These are phyloP conservation scores for Oryzias woworae DNA, from an alignment of 2,113 vertebrate species.

Conservation along the genomic window DNA sequence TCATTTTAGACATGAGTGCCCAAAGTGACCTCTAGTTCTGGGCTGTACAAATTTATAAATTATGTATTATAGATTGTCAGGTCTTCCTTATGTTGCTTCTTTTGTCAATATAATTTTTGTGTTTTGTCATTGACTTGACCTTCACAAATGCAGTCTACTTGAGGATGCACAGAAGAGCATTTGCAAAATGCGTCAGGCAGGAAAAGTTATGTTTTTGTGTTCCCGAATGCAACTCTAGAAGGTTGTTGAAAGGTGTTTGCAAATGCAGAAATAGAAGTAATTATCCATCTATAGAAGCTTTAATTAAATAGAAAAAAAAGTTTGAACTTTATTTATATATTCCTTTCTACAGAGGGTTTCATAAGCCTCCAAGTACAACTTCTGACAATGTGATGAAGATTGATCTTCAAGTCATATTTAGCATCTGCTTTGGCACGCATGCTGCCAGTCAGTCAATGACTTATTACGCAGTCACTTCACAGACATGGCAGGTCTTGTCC, in stretches of 20 bases:
- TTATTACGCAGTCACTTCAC: constrained; percentile 66
- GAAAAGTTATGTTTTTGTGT: neutral
- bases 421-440: constrained; percentile 71
- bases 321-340: neutral
- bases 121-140: constrained; percentile 32
- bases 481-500: constrained; percentile 72
- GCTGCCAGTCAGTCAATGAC: constrained; percentile 43
- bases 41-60: too few relatives aligned
- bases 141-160: constrained; percentile 23
- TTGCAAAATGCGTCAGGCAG: neutral
- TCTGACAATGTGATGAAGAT: constrained; percentile 58
- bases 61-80: too few relatives aligned
- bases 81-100: too few relatives aligned
- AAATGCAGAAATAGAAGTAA: too few relatives aligned
- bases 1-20: too few relatives aligned
- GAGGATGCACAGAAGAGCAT: neutral
- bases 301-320: too few relatives aligned
- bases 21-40: too few relatives aligned
- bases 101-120: too few relatives aligned
- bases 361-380: neutral
- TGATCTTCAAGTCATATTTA: constrained; percentile 66
- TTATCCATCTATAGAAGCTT: too few relatives aligned
- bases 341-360: neutral
- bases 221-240: neutral
- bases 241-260: too few relatives aligned